These are phyloP conservation scores for Scleropages formosus DNA, from an alignment of 2,797 vertebrate species.

Conservation along the genomic window DNA sequence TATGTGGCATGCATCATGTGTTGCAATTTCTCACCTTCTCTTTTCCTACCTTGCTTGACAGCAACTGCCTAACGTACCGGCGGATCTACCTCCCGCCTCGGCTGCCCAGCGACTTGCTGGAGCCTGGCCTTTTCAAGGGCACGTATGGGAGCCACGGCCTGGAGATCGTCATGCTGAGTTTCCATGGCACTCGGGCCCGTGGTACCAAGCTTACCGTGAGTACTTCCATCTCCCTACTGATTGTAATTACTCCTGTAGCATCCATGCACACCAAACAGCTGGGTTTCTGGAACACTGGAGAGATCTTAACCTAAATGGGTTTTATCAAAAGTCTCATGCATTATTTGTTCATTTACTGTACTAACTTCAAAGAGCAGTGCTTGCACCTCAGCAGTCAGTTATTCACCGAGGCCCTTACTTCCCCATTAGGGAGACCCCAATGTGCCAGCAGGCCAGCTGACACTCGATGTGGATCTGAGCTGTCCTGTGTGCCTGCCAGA, in stretches of 20 bases:
- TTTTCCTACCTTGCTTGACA: slow-evolving; percentile 46
- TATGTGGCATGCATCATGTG: neutral
- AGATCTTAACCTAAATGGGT: too few relatives aligned
- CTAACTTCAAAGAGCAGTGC: neutral
- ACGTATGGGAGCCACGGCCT: slow-evolving; percentile 96
- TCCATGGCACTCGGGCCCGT: slow-evolving; percentile 80
- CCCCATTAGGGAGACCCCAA: slow-evolving; percentile 88
- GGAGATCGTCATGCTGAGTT: slow-evolving; percentile 97
- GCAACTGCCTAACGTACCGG: slow-evolving; percentile 96
- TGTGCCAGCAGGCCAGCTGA: slow-evolving; percentile 94
- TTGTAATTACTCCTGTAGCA: too few relatives aligned
- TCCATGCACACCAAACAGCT: too few relatives aligned
- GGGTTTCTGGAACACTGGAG: too few relatives aligned
- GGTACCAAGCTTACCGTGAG: slow-evolving; percentile 96
- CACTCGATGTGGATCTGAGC: slow-evolving; percentile 83
- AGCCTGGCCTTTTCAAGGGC: slow-evolving; percentile 94
- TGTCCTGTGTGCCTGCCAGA: slow-evolving; percentile 83
- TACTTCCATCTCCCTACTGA: too few relatives aligned
- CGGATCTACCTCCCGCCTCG: slow-evolving; percentile 92
- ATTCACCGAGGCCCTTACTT: too few relatives aligned
- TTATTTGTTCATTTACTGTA: neutral
- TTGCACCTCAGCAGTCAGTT: neutral
- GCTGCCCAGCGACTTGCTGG: slow-evolving; percentile 79
- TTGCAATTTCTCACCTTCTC: too few relatives aligned
- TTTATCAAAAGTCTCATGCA: too few relatives aligned